phyloP scores from a whole-genome alignment of 2,888 invertebrate genomes.

The Heliothis peltigera region DNA sequence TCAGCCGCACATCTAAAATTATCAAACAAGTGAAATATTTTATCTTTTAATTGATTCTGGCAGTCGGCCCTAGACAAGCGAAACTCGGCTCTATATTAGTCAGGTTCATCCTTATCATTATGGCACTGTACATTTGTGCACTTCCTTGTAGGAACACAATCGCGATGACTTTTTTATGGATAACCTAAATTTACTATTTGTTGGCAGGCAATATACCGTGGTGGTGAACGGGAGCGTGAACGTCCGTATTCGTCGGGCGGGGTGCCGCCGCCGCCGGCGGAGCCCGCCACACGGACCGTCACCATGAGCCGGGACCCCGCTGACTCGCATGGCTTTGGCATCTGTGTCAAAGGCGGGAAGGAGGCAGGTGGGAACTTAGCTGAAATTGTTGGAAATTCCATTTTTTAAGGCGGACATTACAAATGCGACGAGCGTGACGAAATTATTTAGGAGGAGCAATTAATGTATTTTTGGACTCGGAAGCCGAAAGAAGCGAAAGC shows the following conservation, averaged over 20 bases:
- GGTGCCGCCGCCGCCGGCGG: slow-evolving; percentile 92
- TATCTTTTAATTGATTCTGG: too few species aligned
- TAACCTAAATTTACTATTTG: slow-evolving; percentile 9
- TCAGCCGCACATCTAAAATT: too few species aligned
- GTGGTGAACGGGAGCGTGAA: slow-evolving; percentile 85
- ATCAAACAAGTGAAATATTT: too few species aligned
- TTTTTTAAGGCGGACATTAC: too few species aligned
- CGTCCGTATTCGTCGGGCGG: slow-evolving; percentile 90
- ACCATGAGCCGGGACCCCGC: slow-evolving; percentile 96
- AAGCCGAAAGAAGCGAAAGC: too few species aligned
- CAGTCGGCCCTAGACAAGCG: too few species aligned
- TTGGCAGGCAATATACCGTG: slow-evolving; percentile 89
- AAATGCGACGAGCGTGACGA: background rate
- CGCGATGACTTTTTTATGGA: too few species aligned
- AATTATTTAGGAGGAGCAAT: background rate
- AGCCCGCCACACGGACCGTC: slow-evolving; percentile 95
- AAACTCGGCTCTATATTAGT: too few species aligned
- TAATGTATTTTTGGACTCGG: too few species aligned
- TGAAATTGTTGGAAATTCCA: slow-evolving; percentile 21
- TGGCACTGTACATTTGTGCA: too few species aligned
- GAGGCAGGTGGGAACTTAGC: slow-evolving; percentile 92
- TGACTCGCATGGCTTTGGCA: slow-evolving; percentile 95
- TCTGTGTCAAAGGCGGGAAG: slow-evolving; percentile 97
- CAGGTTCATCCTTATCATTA: too few species aligned
- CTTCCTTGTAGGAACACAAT: too few species aligned